Percentiles rank a stretch among this genome's conserved stretches.
Conservation (phyloP, 2,888 invertebrate genomes). For the Chrysina gloriosa region DNA sequence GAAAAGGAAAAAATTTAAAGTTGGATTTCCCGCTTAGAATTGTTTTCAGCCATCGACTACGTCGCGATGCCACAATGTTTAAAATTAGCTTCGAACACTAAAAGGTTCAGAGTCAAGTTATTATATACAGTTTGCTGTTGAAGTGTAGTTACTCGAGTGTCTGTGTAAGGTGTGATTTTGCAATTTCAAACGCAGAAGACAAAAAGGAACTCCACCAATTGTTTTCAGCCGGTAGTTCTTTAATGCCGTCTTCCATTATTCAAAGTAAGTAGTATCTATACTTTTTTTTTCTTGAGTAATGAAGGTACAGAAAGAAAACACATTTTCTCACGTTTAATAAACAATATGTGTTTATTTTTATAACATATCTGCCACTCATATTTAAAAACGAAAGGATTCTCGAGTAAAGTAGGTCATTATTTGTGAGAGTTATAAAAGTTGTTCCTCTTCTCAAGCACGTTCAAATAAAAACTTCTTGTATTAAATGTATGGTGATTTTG, state of each 20-base stretch:
- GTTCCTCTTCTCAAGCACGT: not conserved
- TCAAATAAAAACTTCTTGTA: too few relatives aligned
- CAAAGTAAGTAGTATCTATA: conserved; percentile 44
- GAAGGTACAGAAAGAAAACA: not conserved
- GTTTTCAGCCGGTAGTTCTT: not conserved
- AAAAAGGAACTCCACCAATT: not conserved
- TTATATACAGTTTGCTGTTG: conserved; percentile 28
- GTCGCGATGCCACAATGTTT: conserved; percentile 55
- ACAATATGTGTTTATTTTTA: conserved; percentile 35
- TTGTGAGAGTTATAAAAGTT: conserved; percentile 10
- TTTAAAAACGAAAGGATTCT: conserved; percentile 18
- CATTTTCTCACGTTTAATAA: conserved; percentile 21
- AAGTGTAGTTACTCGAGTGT: conserved; percentile 32
- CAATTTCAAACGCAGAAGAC: conserved; percentile 41
- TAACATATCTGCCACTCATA: not conserved
- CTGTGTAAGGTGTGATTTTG: conserved; percentile 44
- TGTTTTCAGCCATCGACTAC: conserved; percentile 47
- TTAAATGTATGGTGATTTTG: too few relatives aligned
- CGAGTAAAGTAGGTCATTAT: conserved; percentile 16
- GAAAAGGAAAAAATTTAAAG: conserved; percentile 4
- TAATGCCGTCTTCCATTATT: conserved; percentile 48
- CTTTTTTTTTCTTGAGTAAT: not conserved
- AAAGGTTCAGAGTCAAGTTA: conserved; percentile 44
- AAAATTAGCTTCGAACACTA: conserved; percentile 59
- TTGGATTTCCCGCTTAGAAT: conserved; percentile 47